Conservation (phyloP, 37 sponge, comb jelly and placozoan species). For the Beroe forskalii region DNA sequence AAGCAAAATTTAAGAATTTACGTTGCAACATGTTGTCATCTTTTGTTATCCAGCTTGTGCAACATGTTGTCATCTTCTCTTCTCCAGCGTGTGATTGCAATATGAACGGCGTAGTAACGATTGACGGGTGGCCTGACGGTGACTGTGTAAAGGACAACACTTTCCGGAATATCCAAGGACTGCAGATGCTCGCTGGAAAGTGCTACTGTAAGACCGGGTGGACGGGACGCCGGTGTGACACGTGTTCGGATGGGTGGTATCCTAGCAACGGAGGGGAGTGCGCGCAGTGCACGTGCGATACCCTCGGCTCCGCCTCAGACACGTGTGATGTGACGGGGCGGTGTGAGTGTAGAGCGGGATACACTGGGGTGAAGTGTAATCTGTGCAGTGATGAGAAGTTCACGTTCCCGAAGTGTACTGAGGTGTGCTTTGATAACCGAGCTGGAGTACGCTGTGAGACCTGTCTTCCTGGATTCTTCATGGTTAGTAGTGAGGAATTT, state of each 20-base stretch:
- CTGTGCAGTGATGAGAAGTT: background rate
- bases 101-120: background rate
- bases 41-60: too few relatives aligned
- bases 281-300: background rate
- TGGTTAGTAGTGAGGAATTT: too few relatives aligned
- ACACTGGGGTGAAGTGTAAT: background rate
- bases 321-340: background rate
- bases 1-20: too few relatives aligned
- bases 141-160: slow-evolving; percentile 45
- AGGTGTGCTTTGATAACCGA: background rate
- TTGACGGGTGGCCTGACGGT: slow-evolving; percentile 38
- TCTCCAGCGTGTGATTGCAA: background rate
- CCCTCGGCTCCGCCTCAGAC: background rate
- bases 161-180: slow-evolving; percentile 32
- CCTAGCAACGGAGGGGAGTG: background rate
- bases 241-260: slow-evolving; percentile 12
- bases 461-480: background rate
- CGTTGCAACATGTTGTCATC: too few relatives aligned
- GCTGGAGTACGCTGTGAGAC: slow-evolving; percentile 42
- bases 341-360: slow-evolving; percentile 21
- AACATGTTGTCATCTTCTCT: too few relatives aligned
- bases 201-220: slow-evolving; percentile 28
- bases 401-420: slow-evolving; percentile 26
- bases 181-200: background rate
- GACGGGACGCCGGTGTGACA: slow-evolving; percentile 16